phyloP scores from a whole-genome alignment of 2,113 vertebrate genomes.

The Cavia porcellus region DNA sequence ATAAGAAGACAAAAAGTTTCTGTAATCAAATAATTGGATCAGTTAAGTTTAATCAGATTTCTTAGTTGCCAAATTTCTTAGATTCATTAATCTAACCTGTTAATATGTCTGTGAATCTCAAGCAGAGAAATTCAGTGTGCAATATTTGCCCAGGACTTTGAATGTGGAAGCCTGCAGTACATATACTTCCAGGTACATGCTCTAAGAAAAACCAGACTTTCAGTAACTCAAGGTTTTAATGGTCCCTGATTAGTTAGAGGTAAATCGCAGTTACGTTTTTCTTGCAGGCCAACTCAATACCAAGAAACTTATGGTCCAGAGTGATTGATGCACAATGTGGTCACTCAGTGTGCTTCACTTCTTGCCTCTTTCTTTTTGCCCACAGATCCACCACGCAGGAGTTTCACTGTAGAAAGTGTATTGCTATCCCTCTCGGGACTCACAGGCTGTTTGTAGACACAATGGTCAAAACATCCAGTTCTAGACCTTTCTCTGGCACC shows the following conservation, averaged over 20 bases:
- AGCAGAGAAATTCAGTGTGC: not conserved
- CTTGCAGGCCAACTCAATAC: not conserved
- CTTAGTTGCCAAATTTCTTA: not conserved
- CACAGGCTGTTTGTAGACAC: not conserved
- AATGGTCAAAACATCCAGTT: not conserved
- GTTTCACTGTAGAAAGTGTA: not conserved
- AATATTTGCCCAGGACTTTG: conserved; percentile 39
- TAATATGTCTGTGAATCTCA: not conserved
- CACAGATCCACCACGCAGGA: not conserved
- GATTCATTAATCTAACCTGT: not conserved
- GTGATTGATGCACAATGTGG: not conserved
- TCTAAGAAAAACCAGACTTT: not conserved
- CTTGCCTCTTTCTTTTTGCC: not conserved
- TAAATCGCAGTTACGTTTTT: not conserved
- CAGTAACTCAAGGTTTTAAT: not conserved
- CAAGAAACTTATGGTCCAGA: not conserved
- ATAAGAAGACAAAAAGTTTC: not conserved
- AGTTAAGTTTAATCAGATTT: not conserved
- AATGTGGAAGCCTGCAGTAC: not conserved
- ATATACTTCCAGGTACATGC: conserved; percentile 3
- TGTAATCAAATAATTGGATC: not conserved
- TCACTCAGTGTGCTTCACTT: not conserved
- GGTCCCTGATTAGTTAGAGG: not conserved
- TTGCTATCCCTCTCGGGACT: not conserved
- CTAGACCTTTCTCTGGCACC: not conserved